phyloP scores from a whole-genome alignment of 2,888 invertebrate species.

The Myopa testacea region DNA sequence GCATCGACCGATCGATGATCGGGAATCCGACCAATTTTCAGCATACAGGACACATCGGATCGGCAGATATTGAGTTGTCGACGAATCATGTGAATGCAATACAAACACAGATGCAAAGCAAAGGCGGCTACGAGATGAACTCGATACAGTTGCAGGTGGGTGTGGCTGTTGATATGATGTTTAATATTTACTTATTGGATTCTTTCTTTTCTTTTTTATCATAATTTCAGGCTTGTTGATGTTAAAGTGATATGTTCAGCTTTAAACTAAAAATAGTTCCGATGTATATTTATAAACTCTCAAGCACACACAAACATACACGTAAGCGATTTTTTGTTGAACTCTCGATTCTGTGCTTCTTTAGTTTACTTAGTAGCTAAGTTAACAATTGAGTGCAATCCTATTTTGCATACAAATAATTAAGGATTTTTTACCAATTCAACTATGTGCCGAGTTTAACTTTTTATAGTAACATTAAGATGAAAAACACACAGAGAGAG shows the following conservation, averaged over 20 bases:
- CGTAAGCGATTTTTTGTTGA: neutral
- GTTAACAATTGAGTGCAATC: conserved; percentile 23
- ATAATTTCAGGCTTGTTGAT: conserved; percentile 60
- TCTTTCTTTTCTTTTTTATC: conserved; percentile 31
- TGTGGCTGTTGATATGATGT: neutral
- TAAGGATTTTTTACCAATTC: conserved; percentile 12
- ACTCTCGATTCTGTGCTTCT: neutral
- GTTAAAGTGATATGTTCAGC: conserved; percentile 48
- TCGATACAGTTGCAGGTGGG: conserved; percentile 68
- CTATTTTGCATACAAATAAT: conserved; percentile 20
- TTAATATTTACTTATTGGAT: conserved; percentile 12
- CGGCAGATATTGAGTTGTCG: conserved; percentile 88
- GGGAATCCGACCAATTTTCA: conserved; percentile 95
- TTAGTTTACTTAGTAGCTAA: conserved; percentile 7
- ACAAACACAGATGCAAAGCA: conserved; percentile 95
- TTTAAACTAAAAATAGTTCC: conserved; percentile 40
- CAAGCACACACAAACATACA: neutral
- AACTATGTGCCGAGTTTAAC: conserved; percentile 21
- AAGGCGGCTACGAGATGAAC: conserved; percentile 89
- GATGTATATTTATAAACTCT: conserved; percentile 11
- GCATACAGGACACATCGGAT: conserved; percentile 90
- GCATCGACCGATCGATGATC: conserved; percentile 94
- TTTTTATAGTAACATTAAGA: neutral
- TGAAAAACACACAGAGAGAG: neutral
- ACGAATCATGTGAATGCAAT: conserved; percentile 86